A percentile compares a stretch with the other conserved stretches of the same genome.
Evolutionary conservation across 2,797 vertebrate genomes (phyloP).

Genomic region (Eulemur coronatus): DNA sequence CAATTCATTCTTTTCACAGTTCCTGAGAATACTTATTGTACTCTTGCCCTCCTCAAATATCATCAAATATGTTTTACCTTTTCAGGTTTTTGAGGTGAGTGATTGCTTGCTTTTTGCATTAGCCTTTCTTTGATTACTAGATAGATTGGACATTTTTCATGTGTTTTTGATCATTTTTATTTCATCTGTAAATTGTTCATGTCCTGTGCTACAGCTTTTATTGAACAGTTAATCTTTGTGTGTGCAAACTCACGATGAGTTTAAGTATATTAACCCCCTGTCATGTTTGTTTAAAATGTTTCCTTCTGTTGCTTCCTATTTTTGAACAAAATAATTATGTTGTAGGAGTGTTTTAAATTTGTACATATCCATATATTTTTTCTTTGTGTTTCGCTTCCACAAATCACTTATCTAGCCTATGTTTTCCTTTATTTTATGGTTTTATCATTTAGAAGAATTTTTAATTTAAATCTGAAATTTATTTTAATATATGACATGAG

Average conservation of each 20-base stretch:
- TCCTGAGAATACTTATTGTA: background rate
- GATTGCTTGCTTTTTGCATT: background rate
- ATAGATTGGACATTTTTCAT: background rate
- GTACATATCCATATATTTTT: background rate
- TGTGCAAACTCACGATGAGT: background rate
- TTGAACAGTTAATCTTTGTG: background rate
- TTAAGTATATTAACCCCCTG: background rate
- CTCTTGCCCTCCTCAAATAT: background rate
- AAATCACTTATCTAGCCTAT: background rate
- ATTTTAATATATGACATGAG: background rate
- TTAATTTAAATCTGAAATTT: slow-evolving; percentile 1
- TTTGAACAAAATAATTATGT: background rate
- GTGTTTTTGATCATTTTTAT: background rate
- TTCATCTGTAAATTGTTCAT: background rate
- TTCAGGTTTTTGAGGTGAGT: background rate
- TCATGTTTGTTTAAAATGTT: background rate
- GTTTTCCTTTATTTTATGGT: background rate
- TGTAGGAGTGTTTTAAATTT: background rate
- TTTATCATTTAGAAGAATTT: slow-evolving; percentile 10
- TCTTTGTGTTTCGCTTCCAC: background rate
- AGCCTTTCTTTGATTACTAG: background rate
- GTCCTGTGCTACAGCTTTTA: background rate
- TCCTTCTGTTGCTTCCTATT: background rate
- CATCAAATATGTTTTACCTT: background rate
- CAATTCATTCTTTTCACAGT: background rate